These are phyloP conservation scores for Cyprinodon variegatus DNA, from an alignment of 2,113 vertebrate species.

Conservation along the genomic window DNA sequence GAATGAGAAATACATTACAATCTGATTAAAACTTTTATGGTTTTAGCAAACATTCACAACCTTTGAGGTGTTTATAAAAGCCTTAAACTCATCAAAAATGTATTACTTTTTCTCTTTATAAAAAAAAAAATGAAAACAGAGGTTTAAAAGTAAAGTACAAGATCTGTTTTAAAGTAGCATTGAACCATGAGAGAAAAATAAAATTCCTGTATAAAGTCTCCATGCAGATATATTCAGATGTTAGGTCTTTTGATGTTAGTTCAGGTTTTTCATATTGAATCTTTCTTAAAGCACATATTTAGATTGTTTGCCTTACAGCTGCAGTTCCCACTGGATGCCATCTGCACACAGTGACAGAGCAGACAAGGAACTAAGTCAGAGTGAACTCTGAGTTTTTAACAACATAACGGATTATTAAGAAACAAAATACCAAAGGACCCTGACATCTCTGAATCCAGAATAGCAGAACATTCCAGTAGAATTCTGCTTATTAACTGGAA, in stretches of 20 bases:
- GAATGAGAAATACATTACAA: background rate
- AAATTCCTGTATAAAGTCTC: background rate
- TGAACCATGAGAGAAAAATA: background rate
- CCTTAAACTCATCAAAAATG: background rate
- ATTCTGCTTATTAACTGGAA: no score
- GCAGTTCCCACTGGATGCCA: no score
- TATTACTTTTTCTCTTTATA: background rate
- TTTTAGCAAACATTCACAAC: background rate
- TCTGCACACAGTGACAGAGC: no score
- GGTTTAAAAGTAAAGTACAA: no score
- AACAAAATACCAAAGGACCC: no score
- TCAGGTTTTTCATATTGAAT: background rate
- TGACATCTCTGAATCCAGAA: no score
- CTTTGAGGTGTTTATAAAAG: background rate
- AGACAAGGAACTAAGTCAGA: no score
- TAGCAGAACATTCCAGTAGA: no score
- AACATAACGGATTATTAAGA: no score
- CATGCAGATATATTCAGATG: background rate
- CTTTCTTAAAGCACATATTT: background rate
- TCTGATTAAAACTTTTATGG: background rate
- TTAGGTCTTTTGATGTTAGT: background rate
- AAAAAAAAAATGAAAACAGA: background rate
- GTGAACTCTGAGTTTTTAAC: no score
- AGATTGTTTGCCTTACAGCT: no score
- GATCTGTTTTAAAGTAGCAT: background rate